Percentiles rank a stretch among this genome's conserved stretches.
phyloP scores from a whole-genome alignment of 2,113 vertebrate genomes.

The Pteropus alecto region DNA sequence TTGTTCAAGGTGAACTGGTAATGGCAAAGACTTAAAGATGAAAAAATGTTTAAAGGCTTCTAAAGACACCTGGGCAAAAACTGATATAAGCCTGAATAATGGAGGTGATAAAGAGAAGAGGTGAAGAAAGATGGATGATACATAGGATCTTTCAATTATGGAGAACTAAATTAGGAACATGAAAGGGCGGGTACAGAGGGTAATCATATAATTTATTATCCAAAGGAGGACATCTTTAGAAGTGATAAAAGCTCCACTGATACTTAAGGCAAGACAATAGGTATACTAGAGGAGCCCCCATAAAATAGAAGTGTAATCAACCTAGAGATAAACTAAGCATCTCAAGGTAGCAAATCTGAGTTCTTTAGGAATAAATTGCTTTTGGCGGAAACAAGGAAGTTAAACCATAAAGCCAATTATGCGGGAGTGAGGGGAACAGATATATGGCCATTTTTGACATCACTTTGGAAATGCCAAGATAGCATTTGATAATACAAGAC shows the following conservation, averaged over 20 bases:
- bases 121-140: neutral
- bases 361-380: neutral
- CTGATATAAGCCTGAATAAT: neutral
- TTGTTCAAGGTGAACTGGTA: neutral
- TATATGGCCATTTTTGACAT: neutral
- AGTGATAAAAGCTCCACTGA: neutral
- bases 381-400: neutral
- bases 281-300: neutral
- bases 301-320: neutral
- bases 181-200: neutral
- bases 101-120: neutral
- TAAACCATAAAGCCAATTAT: neutral
- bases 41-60: neutral
- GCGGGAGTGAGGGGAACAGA: neutral
- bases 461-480: neutral
- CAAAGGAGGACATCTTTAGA: neutral
- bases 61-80: neutral
- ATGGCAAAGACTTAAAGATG: neutral
- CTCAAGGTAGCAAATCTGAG: neutral
- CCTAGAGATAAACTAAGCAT: neutral
- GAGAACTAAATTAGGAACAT: neutral
- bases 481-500: neutral
- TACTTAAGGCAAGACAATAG: neutral
- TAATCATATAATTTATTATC: neutral
- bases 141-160: neutral